These are phyloP conservation scores for Nesometra sesokonis DNA, from an alignment of 35 echinoderm and acorn worm genomes.

Conservation along the genomic window DNA sequence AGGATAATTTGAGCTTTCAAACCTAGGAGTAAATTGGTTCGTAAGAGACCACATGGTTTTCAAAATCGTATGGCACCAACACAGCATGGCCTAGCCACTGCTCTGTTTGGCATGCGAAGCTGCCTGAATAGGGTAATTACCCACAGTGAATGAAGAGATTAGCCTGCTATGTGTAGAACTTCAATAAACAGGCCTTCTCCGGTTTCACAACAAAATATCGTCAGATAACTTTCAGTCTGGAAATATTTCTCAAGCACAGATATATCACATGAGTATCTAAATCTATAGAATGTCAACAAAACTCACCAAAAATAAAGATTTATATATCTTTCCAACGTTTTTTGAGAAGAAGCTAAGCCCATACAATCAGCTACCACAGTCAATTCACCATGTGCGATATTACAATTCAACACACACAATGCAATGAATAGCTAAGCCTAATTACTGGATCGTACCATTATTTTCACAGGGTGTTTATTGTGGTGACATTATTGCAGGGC, in stretches of 20 bases:
- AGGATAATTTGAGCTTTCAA: not conserved
- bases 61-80: not conserved
- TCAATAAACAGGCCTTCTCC: not conserved
- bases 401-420: not conserved
- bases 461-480: not conserved
- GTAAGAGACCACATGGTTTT: not conserved
- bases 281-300: not conserved
- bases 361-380: not conserved
- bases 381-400: not conserved
- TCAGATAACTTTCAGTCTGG: not conserved
- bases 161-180: not conserved
- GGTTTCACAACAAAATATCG: not conserved
- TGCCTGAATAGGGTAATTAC: not conserved
- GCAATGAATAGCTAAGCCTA: not conserved
- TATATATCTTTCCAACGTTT: not conserved
- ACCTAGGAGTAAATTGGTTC: not conserved
- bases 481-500: not conserved
- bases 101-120: not conserved
- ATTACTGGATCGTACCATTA: not conserved
- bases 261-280: not conserved
- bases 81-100: not conserved
- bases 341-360: not conserved
- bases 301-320: conserved; percentile 1
- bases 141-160: not conserved
- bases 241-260: not conserved